Evolutionary conservation across 2,888 invertebrate species (phyloP).

Genomic region (Erebia aethiops): DNA sequence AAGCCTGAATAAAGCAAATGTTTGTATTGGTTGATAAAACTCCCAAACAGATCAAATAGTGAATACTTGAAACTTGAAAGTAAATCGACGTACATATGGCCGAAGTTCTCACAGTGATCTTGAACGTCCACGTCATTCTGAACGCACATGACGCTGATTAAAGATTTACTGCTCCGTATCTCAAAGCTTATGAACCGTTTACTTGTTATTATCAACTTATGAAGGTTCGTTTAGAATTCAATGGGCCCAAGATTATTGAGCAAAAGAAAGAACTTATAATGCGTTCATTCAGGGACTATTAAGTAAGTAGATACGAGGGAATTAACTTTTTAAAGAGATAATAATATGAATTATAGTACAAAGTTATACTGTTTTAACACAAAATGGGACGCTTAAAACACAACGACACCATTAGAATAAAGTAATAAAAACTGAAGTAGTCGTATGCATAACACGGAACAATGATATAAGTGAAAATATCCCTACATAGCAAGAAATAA

Average conservation of each 20-base stretch:
- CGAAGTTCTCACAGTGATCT: constrained; percentile 34
- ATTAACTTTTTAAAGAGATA: background rate
- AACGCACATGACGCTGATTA: constrained; percentile 35
- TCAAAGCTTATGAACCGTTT: constrained; percentile 28
- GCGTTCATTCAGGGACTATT: background rate
- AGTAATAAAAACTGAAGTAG: too few relatives aligned
- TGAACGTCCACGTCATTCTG: constrained; percentile 32
- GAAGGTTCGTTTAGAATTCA: constrained; percentile 12
- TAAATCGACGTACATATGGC: constrained; percentile 18
- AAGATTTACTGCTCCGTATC: constrained; percentile 31
- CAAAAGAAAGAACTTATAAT: constrained; percentile 15
- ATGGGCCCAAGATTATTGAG: background rate
- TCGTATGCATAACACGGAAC: too few relatives aligned
- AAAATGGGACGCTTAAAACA: background rate
- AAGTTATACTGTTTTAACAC: background rate
- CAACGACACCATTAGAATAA: background rate
- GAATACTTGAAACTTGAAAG: constrained; percentile 13
- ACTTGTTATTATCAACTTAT: constrained; percentile 28
- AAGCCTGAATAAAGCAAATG: constrained; percentile 11
- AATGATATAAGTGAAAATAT: too few relatives aligned
- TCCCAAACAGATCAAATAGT: constrained; percentile 8
- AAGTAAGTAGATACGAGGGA: background rate
- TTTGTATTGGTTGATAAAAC: constrained; percentile 11
- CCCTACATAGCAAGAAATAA: too few relatives aligned
- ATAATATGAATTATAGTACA: background rate